phyloP scores from a whole-genome alignment of 2,888 invertebrate species.

The Synergus japonicus region DNA sequence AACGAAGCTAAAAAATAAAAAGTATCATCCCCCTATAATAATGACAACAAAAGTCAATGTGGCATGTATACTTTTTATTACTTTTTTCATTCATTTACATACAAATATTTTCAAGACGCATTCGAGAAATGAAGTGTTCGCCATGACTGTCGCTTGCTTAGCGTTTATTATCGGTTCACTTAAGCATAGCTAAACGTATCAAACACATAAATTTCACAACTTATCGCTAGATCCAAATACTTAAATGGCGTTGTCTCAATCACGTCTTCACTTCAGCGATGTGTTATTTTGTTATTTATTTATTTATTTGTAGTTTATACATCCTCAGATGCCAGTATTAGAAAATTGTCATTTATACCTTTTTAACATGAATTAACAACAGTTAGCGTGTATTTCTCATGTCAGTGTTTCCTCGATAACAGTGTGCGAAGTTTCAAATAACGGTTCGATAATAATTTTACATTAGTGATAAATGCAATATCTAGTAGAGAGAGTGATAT shows the following conservation, averaged over 20 bases:
- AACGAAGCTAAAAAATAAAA: neutral
- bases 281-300: conserved; percentile 10
- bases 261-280: conserved; percentile 24
- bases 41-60: conserved; percentile 39
- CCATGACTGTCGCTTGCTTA: conserved; percentile 59
- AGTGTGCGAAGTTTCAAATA: conserved; percentile 18
- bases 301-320: neutral
- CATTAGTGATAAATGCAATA: neutral
- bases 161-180: conserved; percentile 47
- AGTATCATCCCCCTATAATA: neutral
- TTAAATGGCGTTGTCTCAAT: conserved; percentile 41
- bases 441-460: neutral
- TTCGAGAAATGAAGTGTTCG: conserved; percentile 68
- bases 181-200: conserved; percentile 51
- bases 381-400: conserved; percentile 34
- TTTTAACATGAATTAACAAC: conserved; percentile 34
- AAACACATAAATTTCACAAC: conserved; percentile 57
- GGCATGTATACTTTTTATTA: conserved; percentile 68
- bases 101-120: conserved; percentile 74
- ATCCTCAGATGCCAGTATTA: conserved; percentile 24
- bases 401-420: conserved; percentile 47
- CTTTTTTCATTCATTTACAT: conserved; percentile 75
- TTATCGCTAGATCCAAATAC: conserved; percentile 50
- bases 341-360: conserved; percentile 33
- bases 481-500: neutral